Base-by-base conservation (phyloP, 2,113 vertebrate species). In the Syrmaticus mikado region DNA sequence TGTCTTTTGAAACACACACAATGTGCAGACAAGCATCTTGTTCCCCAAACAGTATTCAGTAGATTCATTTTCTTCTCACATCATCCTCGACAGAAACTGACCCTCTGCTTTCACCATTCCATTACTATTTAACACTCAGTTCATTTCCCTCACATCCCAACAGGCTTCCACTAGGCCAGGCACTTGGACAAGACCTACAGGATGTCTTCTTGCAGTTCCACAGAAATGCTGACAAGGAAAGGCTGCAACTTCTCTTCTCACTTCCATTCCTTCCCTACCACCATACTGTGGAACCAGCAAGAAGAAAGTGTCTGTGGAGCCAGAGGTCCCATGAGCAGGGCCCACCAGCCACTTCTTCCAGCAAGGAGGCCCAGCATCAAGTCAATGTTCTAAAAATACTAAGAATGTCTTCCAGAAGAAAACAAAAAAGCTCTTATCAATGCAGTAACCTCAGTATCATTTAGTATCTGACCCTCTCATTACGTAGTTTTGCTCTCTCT, bases 1-100 rank as follows among this genome's bases (percentile, higher is more conserved):
- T 0, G 5, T 15, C 38, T 78, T 32, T 38, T 3, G 21, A 1
- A n/a, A 65, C 16, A 20, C 8, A n/a, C 0, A 17, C 0, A 0
- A 24, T 3, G 11, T 4, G 34, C 6, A 2, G 21, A 67, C 1
- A 7, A 43, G 62, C 15, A 65, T 61, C 41, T 55, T 16, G 13
- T 34, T 62, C 65, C 28, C 58, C 17, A 9, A 32, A 28, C 14
- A 1, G 6, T 6, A 43, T 27, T 55, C 43, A n/a, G 28, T 7
- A 12, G 55, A 57, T 13, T 65, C 16, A 17, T 32, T 64, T 67
- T 43, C 50, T 50, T 52, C 41, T 20, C 53, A 22, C 38, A 46
- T 32, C 45, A 50, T 46, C 36, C 28, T 58, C 30, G 52, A 45
- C 45, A 64, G 38, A 45, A 45, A 45, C 28, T 3, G 36, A 41